Percentiles rank a stretch among this genome's conserved stretches.
phyloP scores from a whole-genome alignment of 2,797 vertebrate genomes.

The Syngnathus rostellatus region DNA sequence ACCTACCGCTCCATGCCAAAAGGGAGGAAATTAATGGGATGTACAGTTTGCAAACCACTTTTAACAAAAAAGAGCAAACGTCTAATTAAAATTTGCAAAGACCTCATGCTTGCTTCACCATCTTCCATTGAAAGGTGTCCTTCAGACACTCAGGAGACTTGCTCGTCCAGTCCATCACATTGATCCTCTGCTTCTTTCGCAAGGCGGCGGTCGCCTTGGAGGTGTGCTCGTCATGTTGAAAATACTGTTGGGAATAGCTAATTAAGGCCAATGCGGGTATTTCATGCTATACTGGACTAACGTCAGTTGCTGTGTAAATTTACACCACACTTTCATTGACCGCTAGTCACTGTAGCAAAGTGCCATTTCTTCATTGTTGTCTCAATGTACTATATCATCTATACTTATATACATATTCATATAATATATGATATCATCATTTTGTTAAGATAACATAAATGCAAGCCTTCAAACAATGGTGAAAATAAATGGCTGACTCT shows the following conservation, averaged over 20 bases:
- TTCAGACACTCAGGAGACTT: neutral
- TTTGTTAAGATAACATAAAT: neutral
- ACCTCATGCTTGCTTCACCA: neutral
- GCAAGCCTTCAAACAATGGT: slow-evolving; percentile 6
- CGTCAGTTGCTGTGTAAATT: neutral
- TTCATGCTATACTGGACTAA: neutral
- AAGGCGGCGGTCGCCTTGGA: neutral
- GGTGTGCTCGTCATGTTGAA: neutral
- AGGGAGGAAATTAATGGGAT: slow-evolving; percentile 31
- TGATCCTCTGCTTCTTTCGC: neutral
- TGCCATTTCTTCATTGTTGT: neutral
- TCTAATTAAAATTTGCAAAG: neutral
- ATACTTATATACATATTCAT: too few species aligned
- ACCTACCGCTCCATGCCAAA: slow-evolving; percentile 45
- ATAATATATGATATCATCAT: neutral
- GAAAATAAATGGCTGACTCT: slow-evolving; percentile 27
- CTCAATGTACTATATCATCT: too few species aligned
- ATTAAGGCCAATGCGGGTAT: neutral
- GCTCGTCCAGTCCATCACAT: neutral
- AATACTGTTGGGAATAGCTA: neutral
- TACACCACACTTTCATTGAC: too few species aligned
- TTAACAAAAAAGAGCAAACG: too few species aligned
- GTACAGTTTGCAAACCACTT: slow-evolving; percentile 11
- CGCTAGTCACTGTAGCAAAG: neutral
- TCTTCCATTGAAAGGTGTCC: neutral